Evolutionary conservation across 2,888 invertebrate species (phyloP).

Genomic region (Ophioninae sp.): DNA sequence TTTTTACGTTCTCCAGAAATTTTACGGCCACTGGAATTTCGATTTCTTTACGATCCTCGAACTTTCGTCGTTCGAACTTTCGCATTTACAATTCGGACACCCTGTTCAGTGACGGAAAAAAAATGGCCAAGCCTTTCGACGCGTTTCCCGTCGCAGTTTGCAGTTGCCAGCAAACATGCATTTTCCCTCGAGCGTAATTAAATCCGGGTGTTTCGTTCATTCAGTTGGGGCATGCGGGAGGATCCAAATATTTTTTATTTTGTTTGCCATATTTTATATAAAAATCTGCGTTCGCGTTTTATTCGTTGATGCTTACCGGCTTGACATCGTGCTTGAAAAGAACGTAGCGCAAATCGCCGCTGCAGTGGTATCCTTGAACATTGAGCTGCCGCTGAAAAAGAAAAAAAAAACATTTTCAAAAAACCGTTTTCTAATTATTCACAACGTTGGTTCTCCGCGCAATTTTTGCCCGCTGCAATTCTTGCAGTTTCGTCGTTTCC

Average conservation of each 20-base stretch:
- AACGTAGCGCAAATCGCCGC: conserved; percentile 92
- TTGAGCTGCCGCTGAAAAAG: conserved; percentile 90
- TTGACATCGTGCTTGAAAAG: conserved; percentile 94
- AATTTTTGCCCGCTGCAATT: too few species aligned
- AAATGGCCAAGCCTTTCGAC: conserved; percentile 26
- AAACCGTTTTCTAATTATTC: conserved; percentile 20
- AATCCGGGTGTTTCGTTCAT: conserved; percentile 48
- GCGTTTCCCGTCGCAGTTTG: conserved; percentile 29
- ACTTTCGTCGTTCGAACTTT: not conserved
- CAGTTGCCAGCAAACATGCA: conserved; percentile 25
- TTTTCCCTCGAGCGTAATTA: conserved; percentile 49
- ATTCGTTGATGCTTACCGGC: conserved; percentile 85
- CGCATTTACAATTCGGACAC: not conserved
- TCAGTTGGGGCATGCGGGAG: conserved; percentile 47
- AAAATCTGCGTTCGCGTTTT: not conserved
- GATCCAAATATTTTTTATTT: conserved; percentile 33
- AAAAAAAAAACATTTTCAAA: not conserved
- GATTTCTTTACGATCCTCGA: not conserved
- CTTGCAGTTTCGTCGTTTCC: not conserved
- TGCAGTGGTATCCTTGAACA: conserved; percentile 93
- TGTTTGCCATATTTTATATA: conserved; percentile 1
- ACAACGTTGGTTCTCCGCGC: not conserved
- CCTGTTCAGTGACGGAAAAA: not conserved
- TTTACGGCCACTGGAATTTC: not conserved
- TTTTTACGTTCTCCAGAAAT: too few species aligned